phyloP scores from a whole-genome alignment of 2,113 vertebrate genomes.

The Columba janthina region DNA sequence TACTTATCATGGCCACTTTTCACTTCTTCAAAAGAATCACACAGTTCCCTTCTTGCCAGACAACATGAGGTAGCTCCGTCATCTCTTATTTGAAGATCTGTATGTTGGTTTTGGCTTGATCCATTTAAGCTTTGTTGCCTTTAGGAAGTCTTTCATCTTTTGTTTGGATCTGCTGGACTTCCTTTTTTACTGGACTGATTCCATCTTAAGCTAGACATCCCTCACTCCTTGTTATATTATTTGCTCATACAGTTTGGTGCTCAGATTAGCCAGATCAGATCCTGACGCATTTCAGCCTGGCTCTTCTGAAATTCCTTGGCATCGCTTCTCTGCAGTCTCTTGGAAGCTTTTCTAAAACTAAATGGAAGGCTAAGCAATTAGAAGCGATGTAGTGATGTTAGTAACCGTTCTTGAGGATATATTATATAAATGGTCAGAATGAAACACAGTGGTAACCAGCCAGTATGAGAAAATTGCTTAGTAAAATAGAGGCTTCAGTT shows the following conservation, averaged over 20 bases:
- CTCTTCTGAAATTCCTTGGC: slow-evolving; percentile 19
- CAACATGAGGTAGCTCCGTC: background rate
- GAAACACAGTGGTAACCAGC: background rate
- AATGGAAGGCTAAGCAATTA: slow-evolving; percentile 15
- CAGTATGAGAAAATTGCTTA: background rate
- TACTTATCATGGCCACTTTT: background rate
- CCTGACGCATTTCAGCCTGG: background rate
- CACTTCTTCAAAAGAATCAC: background rate
- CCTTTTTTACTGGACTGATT: background rate
- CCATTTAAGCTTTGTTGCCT: background rate
- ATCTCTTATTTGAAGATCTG: background rate
- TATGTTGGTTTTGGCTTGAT: background rate
- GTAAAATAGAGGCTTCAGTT: background rate
- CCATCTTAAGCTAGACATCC: background rate
- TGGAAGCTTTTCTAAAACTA: background rate
- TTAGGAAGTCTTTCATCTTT: background rate
- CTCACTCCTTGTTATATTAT: slow-evolving; percentile 5
- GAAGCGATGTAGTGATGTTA: background rate
- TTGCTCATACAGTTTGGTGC: background rate
- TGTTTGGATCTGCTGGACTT: slow-evolving; percentile 21
- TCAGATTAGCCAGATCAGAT: background rate
- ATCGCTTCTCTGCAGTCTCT: background rate
- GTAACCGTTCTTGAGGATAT: background rate
- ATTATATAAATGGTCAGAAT: background rate
- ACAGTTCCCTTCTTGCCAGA: background rate